Evolutionary conservation across 2,888 invertebrate genomes (phyloP), one percentile per base, ranked within the genome.

Genomic region (Smittia aterrima): DNA sequence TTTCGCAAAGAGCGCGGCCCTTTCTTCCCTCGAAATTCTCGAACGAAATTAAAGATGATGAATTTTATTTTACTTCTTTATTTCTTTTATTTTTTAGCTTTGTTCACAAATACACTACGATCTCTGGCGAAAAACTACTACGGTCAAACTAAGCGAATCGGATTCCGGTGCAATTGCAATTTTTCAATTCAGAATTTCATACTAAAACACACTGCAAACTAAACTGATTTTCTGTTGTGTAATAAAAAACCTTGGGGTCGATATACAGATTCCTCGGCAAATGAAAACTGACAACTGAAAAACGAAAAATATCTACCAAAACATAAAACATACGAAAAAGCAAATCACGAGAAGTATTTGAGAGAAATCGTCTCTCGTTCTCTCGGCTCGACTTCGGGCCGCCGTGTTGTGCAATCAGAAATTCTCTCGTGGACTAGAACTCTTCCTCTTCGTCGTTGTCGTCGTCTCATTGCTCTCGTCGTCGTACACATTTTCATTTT

Each of bases 201-300:
- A 70, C 70, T 70, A 70, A 70, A 70, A 70, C 70, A 70, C 70
- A 70, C 70, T 70, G 70, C 70, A 70, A 70, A 70, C 70, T 70
- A 70, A 70, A 70, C 70, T 70, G 70, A 70, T 24, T 70, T 70
- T 70, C 70, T 70, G 70, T 70, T 70, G 70, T 70, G 70, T 70
- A 70, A 70, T 70, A 70, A 70, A 70, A 70, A 70, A 70, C 70
- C 70, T 70, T 70, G 40, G 70, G 70, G 53, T 70, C 70, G 70
- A 70, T 70, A 70, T 70, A 70, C 70, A 70, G 70, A 70, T 70
- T 70, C 70, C 70, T 70, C 70, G 70, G 70, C 70, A 70, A 70
- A 70, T 70, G 70, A 70, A 70, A 70, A 70, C 70, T 70, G 70
- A 70, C 70, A 70, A 70, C 70, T 70, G 70, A 70, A 70, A 70